Evolutionary conservation across 2,113 vertebrate species (phyloP).

Genomic region (Thunnus thynnus): DNA sequence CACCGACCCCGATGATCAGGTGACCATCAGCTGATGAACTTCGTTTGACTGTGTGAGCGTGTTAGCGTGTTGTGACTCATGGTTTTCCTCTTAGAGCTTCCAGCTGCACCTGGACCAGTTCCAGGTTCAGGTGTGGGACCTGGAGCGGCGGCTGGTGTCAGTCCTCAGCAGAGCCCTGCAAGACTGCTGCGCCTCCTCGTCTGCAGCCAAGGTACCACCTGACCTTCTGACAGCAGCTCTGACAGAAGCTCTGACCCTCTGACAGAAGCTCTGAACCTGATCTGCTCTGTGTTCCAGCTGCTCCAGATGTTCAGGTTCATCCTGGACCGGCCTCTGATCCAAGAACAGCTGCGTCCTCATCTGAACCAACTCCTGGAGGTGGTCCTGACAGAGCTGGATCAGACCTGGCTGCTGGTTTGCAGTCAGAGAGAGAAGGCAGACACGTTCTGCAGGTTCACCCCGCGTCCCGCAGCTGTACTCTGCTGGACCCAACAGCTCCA

Average conservation of each 20-base stretch:
- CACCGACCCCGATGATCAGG: constrained; percentile 80
- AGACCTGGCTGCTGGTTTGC: constrained; percentile 73
- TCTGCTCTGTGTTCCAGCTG: constrained; percentile 73
- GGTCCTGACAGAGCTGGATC: constrained; percentile 82
- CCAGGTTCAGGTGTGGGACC: constrained; percentile 14
- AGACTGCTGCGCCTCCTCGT: constrained; percentile 75
- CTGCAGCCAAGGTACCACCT: constrained; percentile 79
- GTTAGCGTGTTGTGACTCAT: background rate
- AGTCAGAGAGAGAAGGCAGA: background rate
- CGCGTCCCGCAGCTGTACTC: background rate
- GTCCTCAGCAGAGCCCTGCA: constrained; percentile 83
- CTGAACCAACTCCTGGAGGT: constrained; percentile 75
- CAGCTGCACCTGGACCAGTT: constrained; percentile 25
- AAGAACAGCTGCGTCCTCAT: constrained; percentile 68
- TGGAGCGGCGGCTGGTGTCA: constrained; percentile 81
- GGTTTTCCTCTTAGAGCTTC: constrained; percentile 19
- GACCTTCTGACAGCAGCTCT: too few relatives aligned
- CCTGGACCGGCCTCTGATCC: constrained; percentile 83
- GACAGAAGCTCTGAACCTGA: background rate
- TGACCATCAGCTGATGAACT: constrained; percentile 37
- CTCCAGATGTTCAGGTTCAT: constrained; percentile 85
- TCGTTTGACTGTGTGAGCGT: background rate
- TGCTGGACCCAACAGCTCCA: constrained; percentile 36
- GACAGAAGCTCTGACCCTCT: background rate
- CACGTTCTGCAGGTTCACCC: background rate